Conservation (phyloP, 2,113 vertebrate species). For the Vidua chalybeata region DNA sequence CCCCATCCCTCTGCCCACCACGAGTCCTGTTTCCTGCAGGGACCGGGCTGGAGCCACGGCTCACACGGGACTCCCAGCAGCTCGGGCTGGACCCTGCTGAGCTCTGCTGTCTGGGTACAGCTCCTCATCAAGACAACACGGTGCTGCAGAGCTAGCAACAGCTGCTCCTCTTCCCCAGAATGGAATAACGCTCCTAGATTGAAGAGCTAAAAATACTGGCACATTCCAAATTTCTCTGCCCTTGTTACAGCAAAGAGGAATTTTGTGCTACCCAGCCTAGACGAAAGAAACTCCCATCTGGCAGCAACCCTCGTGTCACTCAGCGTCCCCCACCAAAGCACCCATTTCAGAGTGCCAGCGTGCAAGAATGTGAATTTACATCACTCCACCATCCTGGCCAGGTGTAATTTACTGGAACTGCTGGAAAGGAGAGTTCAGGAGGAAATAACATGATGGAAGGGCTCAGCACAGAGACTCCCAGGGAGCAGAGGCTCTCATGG, state of each 20-base stretch:
- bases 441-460: background rate
- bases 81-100: accelerated
- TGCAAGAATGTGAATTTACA: background rate
- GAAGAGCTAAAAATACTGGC: conserved; percentile 22
- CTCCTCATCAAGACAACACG: accelerated
- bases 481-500: background rate
- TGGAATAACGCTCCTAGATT: background rate
- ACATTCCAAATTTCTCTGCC: conserved; percentile 13
- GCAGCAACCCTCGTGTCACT: background rate
- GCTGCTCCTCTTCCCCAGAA: conserved; percentile 3
- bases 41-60: accelerated
- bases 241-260: background rate
- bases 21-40: accelerated
- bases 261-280: background rate
- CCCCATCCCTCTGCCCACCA: accelerated
- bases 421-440: background rate
- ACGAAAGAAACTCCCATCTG: background rate
- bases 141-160: background rate
- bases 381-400: background rate
- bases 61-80: accelerated
- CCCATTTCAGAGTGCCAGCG: background rate
- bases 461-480: background rate
- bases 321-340: background rate
- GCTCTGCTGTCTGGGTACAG: background rate
- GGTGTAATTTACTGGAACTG: background rate